Conservation (phyloP, 2,888 invertebrate species). For the Eupsilia transversa region DNA sequence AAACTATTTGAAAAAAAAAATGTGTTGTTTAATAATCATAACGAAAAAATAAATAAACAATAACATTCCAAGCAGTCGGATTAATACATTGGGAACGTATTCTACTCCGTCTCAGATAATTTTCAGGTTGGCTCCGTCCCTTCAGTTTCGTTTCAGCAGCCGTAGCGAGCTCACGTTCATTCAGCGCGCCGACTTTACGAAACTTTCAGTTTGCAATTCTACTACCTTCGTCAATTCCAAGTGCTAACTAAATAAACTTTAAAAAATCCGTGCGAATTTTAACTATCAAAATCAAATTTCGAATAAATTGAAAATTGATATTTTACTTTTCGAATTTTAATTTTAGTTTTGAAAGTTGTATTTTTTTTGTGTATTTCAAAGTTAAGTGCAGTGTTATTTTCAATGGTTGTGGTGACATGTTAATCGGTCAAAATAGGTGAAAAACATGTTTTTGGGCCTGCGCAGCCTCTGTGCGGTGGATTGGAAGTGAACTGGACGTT, state of each 20-base stretch:
- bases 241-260: constrained; percentile 1
- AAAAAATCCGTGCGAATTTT: neutral
- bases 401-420: constrained; percentile 71
- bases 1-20: constrained; percentile 1
- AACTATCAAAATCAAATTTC: constrained; percentile 1
- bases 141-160: constrained; percentile 78
- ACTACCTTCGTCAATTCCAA: neutral
- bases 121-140: constrained; percentile 67
- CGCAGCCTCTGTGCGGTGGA: constrained; percentile 76
- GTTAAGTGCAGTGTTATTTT: constrained; percentile 61
- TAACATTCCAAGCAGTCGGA: neutral
- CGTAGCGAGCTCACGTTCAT: constrained; percentile 68
- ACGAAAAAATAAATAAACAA: constrained; percentile 19
- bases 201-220: constrained; percentile 62
- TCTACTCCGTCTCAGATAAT: constrained; percentile 57
- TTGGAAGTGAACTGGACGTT: constrained; percentile 83
- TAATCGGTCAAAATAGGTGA: constrained; percentile 82
- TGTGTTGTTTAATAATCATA: constrained; percentile 14
- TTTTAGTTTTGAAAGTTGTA: neutral
- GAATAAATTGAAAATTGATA: neutral
- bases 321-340: constrained; percentile 11
- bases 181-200: constrained; percentile 59
- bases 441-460: constrained; percentile 70
- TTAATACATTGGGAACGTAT: constrained; percentile 30
- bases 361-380: constrained; percentile 33